These are phyloP conservation scores for Drosophila emarginata DNA, from an alignment of 2,888 invertebrate genomes.

Conservation along the genomic window DNA sequence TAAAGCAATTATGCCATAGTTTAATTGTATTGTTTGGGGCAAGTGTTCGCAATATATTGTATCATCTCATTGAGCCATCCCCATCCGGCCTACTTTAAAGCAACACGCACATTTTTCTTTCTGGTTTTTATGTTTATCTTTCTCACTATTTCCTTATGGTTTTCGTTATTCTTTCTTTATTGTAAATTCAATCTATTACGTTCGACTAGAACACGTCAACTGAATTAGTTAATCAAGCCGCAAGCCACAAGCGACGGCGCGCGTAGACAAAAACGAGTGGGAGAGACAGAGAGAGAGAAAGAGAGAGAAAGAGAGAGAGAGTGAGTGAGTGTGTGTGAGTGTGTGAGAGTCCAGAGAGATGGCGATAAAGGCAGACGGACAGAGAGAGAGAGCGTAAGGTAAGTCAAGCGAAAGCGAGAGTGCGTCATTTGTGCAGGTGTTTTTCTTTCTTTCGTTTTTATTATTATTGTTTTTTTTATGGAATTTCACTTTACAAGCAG, in stretches of 20 bases:
- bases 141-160: not conserved
- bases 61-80: not conserved
- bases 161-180: slow-evolving; percentile 10
- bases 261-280: slow-evolving; percentile 24
- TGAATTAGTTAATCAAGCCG: slow-evolving; percentile 79
- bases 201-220: slow-evolving; percentile 80
- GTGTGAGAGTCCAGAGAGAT: too few relatives aligned
- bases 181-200: slow-evolving; percentile 66
- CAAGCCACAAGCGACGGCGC: slow-evolving; percentile 58
- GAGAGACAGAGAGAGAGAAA: slow-evolving; percentile 15
- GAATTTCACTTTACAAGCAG: slow-evolving; percentile 6
- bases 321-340: not conserved
- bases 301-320: not conserved
- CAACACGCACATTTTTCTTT: slow-evolving; percentile 8
- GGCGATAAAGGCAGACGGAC: not conserved
- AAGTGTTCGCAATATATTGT: not conserved
- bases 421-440: slow-evolving; percentile 4
- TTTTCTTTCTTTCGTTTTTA: slow-evolving; percentile 10
- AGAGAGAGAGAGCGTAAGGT: slow-evolving; percentile 6
- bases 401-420: slow-evolving; percentile 17
- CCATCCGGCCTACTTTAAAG: slow-evolving; percentile 1
- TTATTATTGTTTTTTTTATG: not conserved
- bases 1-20: not conserved
- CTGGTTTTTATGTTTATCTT: slow-evolving; percentile 12
- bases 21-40: not conserved